phyloP scores from a whole-genome alignment of 2,888 invertebrate species.

The Ochlodes sylvanus region DNA sequence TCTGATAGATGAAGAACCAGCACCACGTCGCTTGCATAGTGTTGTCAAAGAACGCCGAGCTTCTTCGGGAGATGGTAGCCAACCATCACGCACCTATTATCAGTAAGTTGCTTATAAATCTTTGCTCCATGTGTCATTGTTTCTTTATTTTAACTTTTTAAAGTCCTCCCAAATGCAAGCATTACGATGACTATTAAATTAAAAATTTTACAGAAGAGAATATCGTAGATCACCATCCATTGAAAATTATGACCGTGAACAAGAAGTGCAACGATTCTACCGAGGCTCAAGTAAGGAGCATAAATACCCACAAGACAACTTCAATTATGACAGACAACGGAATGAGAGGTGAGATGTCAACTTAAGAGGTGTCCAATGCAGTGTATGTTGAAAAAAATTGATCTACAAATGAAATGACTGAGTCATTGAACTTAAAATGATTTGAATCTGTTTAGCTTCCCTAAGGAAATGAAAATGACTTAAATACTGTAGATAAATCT shows the following conservation, averaged over 20 bases:
- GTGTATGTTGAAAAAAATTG: background rate
- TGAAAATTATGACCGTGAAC: conserved; percentile 66
- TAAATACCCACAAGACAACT: conserved; percentile 57
- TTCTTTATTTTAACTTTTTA: background rate
- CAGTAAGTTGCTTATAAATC: conserved; percentile 61
- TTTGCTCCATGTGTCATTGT: background rate
- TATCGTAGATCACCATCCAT: conserved; percentile 63
- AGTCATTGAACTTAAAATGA: no score
- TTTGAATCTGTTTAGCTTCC: no score
- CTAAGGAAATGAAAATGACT: no score
- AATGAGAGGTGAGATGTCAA: conserved; percentile 61
- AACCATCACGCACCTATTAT: conserved; percentile 73
- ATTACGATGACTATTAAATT: background rate
- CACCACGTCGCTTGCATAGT: conserved; percentile 70
- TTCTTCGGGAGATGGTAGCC: conserved; percentile 65
- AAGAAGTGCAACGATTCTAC: conserved; percentile 75
- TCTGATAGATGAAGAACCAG: conserved; percentile 45
- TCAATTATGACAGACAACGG: conserved; percentile 62
- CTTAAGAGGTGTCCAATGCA: background rate
- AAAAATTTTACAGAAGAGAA: conserved; percentile 60
- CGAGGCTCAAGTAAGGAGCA: conserved; percentile 76
- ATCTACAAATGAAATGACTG: no score
- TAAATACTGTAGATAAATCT: no score
- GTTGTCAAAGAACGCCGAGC: conserved; percentile 73
- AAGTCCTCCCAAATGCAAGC: no score